Evolutionary conservation across 2,888 invertebrate species (phyloP).

Genomic region (Agriotes lineatus): DNA sequence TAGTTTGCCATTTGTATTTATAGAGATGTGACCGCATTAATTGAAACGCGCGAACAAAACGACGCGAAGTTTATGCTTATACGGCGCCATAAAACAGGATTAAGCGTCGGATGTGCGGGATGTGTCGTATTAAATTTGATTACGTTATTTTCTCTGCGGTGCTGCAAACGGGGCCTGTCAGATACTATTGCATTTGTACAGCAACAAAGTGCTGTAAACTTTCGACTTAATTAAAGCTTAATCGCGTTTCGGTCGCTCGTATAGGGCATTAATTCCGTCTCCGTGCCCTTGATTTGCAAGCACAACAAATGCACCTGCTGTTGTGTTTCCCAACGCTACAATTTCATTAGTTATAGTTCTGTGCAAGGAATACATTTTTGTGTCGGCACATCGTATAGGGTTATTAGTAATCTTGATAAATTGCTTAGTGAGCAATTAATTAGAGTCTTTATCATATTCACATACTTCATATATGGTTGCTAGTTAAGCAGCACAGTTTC

Average conservation of each 20-base stretch:
- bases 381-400: too few species aligned
- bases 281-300: background rate
- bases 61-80: slow-evolving; percentile 27
- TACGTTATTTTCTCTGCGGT: background rate
- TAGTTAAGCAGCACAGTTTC: too few species aligned
- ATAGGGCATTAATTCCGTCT: background rate
- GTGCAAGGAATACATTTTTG: too few species aligned
- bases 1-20: slow-evolving; percentile 33
- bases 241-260: background rate
- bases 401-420: too few species aligned
- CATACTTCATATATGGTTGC: too few species aligned
- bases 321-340: too few species aligned
- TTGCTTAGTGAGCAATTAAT: too few species aligned
- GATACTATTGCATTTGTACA: background rate
- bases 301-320: background rate
- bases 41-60: slow-evolving; percentile 27
- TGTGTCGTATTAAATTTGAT: slow-evolving; percentile 30
- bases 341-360: too few species aligned
- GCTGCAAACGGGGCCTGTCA: background rate
- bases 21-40: slow-evolving; percentile 25
- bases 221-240: slow-evolving; percentile 13
- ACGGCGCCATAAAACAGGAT: slow-evolving; percentile 21
- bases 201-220: background rate
- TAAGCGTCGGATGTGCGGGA: slow-evolving; percentile 21
- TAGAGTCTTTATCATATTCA: too few species aligned